Percentiles rank a stretch among this genome's conserved stretches.
These are phyloP conservation scores for Chloromyia formosa DNA, from an alignment of 2,888 invertebrate species.

Conservation along the genomic window DNA sequence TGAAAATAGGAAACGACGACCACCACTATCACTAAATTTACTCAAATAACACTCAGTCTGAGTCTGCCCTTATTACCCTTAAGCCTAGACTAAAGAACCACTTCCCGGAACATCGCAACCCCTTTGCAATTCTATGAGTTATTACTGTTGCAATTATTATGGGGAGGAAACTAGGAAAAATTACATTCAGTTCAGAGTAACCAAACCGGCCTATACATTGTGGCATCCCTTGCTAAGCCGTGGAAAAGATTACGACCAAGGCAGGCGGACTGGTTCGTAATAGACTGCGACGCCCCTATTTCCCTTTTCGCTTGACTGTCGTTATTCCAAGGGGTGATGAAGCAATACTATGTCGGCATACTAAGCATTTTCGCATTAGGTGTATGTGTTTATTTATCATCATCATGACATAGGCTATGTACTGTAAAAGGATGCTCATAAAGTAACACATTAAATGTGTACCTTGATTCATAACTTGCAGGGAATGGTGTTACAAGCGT, in stretches of 20 bases:
- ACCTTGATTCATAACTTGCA: constrained; percentile 15
- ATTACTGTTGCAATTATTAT: constrained; percentile 50
- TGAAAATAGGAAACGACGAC: too few species aligned
- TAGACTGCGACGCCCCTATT: constrained; percentile 42
- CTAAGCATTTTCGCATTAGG: constrained; percentile 12
- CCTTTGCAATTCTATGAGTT: constrained; percentile 48
- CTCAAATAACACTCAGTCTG: too few species aligned
- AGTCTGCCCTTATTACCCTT: too few species aligned
- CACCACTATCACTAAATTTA: too few species aligned
- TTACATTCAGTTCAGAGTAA: not conserved
- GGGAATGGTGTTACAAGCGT: too few species aligned
- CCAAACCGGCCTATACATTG: not conserved
- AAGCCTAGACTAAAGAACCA: too few species aligned
- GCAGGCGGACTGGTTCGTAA: constrained; percentile 50
- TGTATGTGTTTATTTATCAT: constrained; percentile 29
- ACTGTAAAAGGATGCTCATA: constrained; percentile 44
- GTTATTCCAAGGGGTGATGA: constrained; percentile 14
- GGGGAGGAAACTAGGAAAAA: constrained; percentile 36
- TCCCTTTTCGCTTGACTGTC: not conserved
- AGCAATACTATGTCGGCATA: not conserved
- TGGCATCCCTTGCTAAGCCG: not conserved
- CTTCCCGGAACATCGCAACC: not conserved
- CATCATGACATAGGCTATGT: constrained; percentile 12
- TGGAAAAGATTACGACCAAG: constrained; percentile 41
- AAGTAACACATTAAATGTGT: constrained; percentile 46